Evolutionary conservation across 2,113 vertebrate genomes (phyloP).

Genomic region (Pelobates fuscus): DNA sequence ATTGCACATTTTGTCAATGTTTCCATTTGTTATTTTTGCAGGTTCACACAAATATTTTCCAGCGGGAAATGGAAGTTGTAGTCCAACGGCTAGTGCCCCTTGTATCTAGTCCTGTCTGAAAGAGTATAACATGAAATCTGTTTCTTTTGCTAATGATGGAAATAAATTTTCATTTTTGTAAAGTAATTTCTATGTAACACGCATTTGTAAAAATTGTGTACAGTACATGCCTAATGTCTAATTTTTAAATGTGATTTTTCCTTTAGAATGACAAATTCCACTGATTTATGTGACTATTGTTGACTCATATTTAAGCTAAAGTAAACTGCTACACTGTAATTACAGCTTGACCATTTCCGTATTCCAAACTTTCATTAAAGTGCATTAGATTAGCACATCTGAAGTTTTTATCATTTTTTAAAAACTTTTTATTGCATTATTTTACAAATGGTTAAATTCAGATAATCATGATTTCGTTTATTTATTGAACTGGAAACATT

Average conservation of each 20-base stretch:
- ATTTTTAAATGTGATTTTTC: neutral
- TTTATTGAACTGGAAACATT: too few species aligned
- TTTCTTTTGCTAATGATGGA: neutral
- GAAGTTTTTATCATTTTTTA: neutral
- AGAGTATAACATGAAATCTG: neutral
- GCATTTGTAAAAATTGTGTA: slow-evolving; percentile 40
- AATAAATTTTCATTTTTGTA: neutral
- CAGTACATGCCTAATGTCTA: slow-evolving; percentile 5
- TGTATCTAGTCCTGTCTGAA: neutral
- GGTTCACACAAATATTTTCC: too few species aligned
- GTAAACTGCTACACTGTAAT: slow-evolving; percentile 26
- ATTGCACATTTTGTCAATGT: too few species aligned
- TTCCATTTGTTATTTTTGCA: too few species aligned
- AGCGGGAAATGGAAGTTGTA: neutral
- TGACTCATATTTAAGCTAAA: slow-evolving; percentile 39
- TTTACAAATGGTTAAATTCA: too few species aligned
- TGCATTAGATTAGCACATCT: slow-evolving; percentile 31
- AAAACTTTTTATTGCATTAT: too few species aligned
- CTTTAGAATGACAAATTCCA: slow-evolving; percentile 26
- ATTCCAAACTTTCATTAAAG: slow-evolving; percentile 32
- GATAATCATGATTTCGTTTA: too few species aligned
- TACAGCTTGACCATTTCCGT: slow-evolving; percentile 30
- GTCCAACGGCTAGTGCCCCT: neutral
- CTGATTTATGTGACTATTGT: slow-evolving; percentile 4
- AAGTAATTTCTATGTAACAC: neutral